Evolutionary conservation across 2,888 invertebrate genomes (phyloP).

Genomic region (Penaeus monodon): DNA sequence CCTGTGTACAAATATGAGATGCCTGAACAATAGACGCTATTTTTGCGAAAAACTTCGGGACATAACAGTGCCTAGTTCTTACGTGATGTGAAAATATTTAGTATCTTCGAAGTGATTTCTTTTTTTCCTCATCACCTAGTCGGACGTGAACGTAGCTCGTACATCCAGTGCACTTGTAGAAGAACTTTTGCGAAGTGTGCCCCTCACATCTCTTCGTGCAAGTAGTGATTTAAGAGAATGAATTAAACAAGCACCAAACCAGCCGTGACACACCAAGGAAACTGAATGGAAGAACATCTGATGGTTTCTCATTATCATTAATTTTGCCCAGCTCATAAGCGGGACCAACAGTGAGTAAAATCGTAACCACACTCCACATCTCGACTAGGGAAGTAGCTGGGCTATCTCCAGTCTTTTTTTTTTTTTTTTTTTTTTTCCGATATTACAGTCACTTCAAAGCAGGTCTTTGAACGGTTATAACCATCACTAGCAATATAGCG

Average conservation of each 20-base stretch:
- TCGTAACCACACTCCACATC: neutral
- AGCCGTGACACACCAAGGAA: no score
- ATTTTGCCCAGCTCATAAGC: slow-evolving; percentile 4
- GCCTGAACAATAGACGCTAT: slow-evolving; percentile 18
- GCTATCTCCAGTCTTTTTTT: slow-evolving; percentile 20
- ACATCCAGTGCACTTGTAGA: no score
- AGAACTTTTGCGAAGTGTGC: no score
- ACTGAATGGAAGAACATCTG: no score
- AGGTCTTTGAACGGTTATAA: slow-evolving; percentile 44
- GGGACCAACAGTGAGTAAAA: slow-evolving; percentile 36
- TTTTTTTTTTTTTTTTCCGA: slow-evolving; percentile 9
- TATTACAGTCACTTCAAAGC: slow-evolving; percentile 32
- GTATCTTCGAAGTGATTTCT: no score
- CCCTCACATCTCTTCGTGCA: no score
- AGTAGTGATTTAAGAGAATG: no score
- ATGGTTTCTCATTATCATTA: no score
- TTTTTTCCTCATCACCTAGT: no score
- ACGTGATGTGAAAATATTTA: neutral
- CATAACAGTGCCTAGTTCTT: neutral
- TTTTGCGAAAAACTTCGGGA: neutral
- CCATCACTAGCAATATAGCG: slow-evolving; percentile 8
- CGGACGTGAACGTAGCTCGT: no score
- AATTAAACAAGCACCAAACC: no score
- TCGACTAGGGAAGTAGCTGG: slow-evolving; percentile 23
- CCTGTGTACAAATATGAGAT: slow-evolving; percentile 39